Base-by-base conservation (phyloP, 2,113 vertebrate genomes). In the Tauraco erythrolophus region DNA sequence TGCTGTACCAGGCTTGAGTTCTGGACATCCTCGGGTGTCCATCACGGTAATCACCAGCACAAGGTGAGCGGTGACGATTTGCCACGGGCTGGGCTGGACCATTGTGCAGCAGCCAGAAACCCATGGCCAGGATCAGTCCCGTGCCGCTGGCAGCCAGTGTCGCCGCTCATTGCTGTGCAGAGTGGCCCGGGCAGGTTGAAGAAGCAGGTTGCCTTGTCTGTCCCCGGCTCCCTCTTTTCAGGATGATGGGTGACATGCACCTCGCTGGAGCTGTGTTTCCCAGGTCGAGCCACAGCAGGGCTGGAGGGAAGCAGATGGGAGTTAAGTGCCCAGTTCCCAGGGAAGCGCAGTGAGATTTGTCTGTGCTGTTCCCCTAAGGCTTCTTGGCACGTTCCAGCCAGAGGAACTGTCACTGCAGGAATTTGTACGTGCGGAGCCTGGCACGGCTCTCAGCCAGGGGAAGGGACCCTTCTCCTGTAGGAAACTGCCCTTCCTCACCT, bases 231-330 rank as follows among this genome's bases (percentile, higher is more conserved):
- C 65, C 61, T 54, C 31, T 64, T 66, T 27, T 17, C 7, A 25
- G 43, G 61, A 6, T 1, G 4, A 13, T 23, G 62, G 58, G 62
- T 35, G 83, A 10, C 0, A 0, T 2, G 25, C 9, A 2, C 76
- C 81, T 46, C 7, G 0, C 25, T 2, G 12, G 43, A 83, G 70
- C 68, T 45, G 35, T 28, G 10, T n/a, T 80, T 75, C 77, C 78
- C 41, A 7, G 46, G 23, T 14, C 45, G 2, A 9, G 70, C 61
- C 77, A 43, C 88, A 74, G 72, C 77, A 51, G 45, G 56, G 65
- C 82, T 88, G 84, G 28, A 64, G 57, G 57, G 85, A 75, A 85
- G 50, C 94, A 92, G 92, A 88, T 76, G 85, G 88, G 88, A 90
- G 53, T 45, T 68, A 71, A 94, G 82, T 35, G 61, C 66, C 88